Percentiles rank a stretch among this genome's conserved stretches.
phyloP scores from a whole-genome alignment of 2,888 invertebrate genomes.

The Apotomis betuletana region DNA sequence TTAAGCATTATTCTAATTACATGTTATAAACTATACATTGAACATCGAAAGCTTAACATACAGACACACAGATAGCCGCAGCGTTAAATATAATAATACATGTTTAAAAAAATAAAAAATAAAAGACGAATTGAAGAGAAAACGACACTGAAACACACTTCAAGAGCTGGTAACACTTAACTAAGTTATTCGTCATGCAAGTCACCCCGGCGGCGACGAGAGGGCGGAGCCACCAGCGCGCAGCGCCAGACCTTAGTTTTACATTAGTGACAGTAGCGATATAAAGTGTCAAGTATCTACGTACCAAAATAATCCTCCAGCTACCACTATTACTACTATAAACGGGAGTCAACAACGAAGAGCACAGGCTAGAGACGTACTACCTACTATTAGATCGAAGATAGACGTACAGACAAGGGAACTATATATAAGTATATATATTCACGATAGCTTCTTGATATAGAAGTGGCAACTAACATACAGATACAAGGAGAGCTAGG shows the following conservation, averaged over 20 bases:
- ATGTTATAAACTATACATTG: slow-evolving; percentile 63
- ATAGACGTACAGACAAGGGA: slow-evolving; percentile 56
- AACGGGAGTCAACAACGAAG: slow-evolving; percentile 81
- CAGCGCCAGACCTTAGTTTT: slow-evolving; percentile 51
- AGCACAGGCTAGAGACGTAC: slow-evolving; percentile 62
- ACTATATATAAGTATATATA: slow-evolving; percentile 50
- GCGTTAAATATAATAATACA: slow-evolving; percentile 46
- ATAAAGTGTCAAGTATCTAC: slow-evolving; percentile 59
- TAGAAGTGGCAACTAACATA: slow-evolving; percentile 56
- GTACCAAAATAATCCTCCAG: slow-evolving; percentile 79
- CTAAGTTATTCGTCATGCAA: slow-evolving; percentile 42
- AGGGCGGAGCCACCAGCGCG: neutral
- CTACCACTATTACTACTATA: slow-evolving; percentile 64
- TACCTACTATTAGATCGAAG: slow-evolving; percentile 64
- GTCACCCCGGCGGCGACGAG: neutral
- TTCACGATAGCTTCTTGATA: slow-evolving; percentile 56
- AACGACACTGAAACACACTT: slow-evolving; percentile 74
- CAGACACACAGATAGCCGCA: slow-evolving; percentile 54
- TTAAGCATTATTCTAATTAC: slow-evolving; percentile 64
- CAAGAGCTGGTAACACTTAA: slow-evolving; percentile 66
- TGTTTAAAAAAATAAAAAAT: slow-evolving; percentile 55
- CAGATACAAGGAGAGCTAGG: slow-evolving; percentile 49
- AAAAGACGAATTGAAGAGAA: slow-evolving; percentile 65
- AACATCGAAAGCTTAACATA: slow-evolving; percentile 79
- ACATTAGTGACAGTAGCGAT: slow-evolving; percentile 78